Evolutionary conservation across 2,888 invertebrate species (phyloP), one percentile per base, ranked within the genome.

Genomic region (Coecobrya sp.): DNA sequence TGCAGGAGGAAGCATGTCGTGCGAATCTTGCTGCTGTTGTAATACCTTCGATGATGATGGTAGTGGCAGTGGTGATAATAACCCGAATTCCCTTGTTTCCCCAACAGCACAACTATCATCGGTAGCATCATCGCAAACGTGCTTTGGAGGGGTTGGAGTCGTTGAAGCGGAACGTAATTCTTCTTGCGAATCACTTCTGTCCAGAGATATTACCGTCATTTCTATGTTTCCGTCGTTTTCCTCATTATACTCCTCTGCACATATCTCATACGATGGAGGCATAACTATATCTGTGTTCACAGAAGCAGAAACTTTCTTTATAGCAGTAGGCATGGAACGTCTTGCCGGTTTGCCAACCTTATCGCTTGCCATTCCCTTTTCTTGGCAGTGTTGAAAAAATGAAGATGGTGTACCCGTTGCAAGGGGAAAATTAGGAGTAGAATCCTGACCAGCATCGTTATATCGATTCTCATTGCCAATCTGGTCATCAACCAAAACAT

Each of bases 91-190:
- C 19, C n/a, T 27, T 68, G 16, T 59, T 73, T 81, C 42, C 22
- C 42, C 49, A 65, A 25, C 45, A 30, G n/a, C 62, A 59, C 13
- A 8, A 49, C 30, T 68, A 27, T 85, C 27, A 49, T 84, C 49
- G 19, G 49, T 27, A 73, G 52, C 76, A 59, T 27, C 55, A 45
- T 86, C 85, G 70, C 3, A n/a, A 81, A 62, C 87, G 62, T 52
- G 13, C 65, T 68, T 68, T 59, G 91, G 86, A 36, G 93, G 93
- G 55, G 93, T 93, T 76, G 93, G 93, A 16, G 93, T 93, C 19
- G 91, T 86, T 59, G 93, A 93, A 62, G 86, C 70, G 19, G 93
- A 93, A 76, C 87, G 93, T 62, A 86, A 52, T 52, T 93, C 93
- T 62, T 82, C 89, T 45, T 70, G 86, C 30, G 86, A 89, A 91